These are phyloP conservation scores for Zeugodacus cucurbitae DNA, from an alignment of 1,140 invertebrate genomes.

Conservation along the genomic window DNA sequence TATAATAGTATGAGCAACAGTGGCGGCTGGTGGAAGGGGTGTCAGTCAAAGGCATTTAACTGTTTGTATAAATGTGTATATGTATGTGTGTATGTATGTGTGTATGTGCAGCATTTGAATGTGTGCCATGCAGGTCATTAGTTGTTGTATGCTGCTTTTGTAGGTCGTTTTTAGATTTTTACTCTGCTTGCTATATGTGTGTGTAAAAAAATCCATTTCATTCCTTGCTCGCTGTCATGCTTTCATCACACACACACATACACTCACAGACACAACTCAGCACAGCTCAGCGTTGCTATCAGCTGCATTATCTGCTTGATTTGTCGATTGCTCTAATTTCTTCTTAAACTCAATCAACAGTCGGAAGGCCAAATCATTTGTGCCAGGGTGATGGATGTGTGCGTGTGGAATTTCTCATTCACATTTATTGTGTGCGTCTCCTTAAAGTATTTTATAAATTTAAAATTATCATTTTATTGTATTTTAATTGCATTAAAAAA, in stretches of 20 bases:
- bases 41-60: neutral
- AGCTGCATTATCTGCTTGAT: constrained; percentile 34
- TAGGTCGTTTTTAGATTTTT: constrained; percentile 14
- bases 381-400: neutral
- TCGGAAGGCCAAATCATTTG: constrained; percentile 28
- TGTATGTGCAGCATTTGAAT: neutral
- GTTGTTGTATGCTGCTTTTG: constrained; percentile 17
- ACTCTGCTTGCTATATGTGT: neutral
- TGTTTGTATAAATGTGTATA: neutral
- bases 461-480: constrained; percentile 37
- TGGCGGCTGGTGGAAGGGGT: neutral
- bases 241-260: neutral
- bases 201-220: neutral
- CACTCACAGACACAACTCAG: neutral
- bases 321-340: constrained; percentile 41
- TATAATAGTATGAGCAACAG: neutral
- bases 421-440: neutral
- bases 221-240: neutral
- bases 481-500: constrained; percentile 41
- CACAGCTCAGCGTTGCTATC: neutral
- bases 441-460: neutral
- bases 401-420: neutral
- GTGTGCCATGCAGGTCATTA: constrained; percentile 22
- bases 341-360: constrained; percentile 15
- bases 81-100: neutral